Evolutionary conservation across 2,888 invertebrate genomes (phyloP).

Genomic region (Drosophila dives): DNA sequence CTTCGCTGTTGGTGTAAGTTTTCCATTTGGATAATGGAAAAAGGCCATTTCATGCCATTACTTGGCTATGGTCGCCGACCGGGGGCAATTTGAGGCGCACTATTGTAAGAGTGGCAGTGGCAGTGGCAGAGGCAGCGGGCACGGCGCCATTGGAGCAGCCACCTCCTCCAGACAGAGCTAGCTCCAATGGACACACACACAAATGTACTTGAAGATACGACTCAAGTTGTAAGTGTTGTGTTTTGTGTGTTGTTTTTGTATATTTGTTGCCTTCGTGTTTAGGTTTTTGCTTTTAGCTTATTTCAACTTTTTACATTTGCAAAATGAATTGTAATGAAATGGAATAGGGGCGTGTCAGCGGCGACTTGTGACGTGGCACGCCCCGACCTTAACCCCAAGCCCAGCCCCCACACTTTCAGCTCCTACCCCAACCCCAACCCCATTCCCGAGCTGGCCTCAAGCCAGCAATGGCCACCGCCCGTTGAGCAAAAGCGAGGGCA

Average conservation of each 20-base stretch:
- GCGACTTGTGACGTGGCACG: constrained; percentile 32
- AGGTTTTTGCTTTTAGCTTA: constrained; percentile 45
- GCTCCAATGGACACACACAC: constrained; percentile 19
- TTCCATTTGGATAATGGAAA: constrained; percentile 84
- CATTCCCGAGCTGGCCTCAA: constrained; percentile 17
- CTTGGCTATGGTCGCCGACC: constrained; percentile 51
- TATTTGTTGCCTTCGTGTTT: constrained; percentile 20
- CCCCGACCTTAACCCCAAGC: constrained; percentile 20
- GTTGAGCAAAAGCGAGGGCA: constrained; percentile 47
- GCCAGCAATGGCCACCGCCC: constrained; percentile 47
- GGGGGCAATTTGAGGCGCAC: constrained; percentile 72
- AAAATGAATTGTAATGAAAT: constrained; percentile 79
- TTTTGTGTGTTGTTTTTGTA: constrained; percentile 17
- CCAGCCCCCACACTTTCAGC: neutral
- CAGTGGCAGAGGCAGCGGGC: constrained; percentile 64
- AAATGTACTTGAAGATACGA: constrained; percentile 44
- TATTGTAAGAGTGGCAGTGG: constrained; percentile 64
- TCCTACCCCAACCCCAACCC: neutral
- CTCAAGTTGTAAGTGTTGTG: constrained; percentile 6
- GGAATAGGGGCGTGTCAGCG: constrained; percentile 40
- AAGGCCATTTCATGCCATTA: constrained; percentile 83
- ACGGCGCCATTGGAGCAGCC: constrained; percentile 63
- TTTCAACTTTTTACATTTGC: constrained; percentile 79
- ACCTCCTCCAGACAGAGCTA: constrained; percentile 16
- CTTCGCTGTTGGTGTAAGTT: constrained; percentile 77